Evolutionary conservation across 2,888 invertebrate genomes (phyloP).

Genomic region (Hyppa rectilinea): DNA sequence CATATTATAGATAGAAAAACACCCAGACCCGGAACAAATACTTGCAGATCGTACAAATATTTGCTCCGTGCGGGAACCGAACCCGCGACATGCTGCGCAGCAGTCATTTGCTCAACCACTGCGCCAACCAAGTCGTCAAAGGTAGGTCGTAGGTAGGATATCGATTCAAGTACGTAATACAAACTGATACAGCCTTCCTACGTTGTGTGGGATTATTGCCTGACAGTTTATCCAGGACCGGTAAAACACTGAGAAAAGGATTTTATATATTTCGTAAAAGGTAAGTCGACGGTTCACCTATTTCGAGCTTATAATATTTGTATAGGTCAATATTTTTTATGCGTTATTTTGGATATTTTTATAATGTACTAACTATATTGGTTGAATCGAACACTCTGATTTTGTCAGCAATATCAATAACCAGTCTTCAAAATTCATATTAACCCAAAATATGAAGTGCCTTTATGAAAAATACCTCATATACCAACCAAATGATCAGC

Average conservation of each 20-base stretch:
- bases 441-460: background rate
- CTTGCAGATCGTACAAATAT: no score
- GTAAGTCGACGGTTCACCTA: background rate
- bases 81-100: no score
- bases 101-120: no score
- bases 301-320: background rate
- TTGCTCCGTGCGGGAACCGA: no score
- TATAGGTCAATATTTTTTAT: background rate
- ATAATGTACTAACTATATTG: background rate
- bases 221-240: constrained; percentile 23
- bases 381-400: background rate
- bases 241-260: constrained; percentile 9
- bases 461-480: no score
- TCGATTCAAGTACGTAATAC: constrained; percentile 15
- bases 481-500: no score
- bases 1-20: no score
- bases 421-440: background rate
- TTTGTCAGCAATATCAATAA: background rate
- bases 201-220: constrained; percentile 16
- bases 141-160: no score
- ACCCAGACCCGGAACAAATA: no score
- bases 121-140: no score
- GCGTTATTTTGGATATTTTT: background rate
- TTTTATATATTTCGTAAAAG: constrained; percentile 33
- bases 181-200: constrained; percentile 13